These are phyloP conservation scores for Nettapus auritus DNA, from an alignment of 2,113 vertebrate genomes.

Conservation along the genomic window DNA sequence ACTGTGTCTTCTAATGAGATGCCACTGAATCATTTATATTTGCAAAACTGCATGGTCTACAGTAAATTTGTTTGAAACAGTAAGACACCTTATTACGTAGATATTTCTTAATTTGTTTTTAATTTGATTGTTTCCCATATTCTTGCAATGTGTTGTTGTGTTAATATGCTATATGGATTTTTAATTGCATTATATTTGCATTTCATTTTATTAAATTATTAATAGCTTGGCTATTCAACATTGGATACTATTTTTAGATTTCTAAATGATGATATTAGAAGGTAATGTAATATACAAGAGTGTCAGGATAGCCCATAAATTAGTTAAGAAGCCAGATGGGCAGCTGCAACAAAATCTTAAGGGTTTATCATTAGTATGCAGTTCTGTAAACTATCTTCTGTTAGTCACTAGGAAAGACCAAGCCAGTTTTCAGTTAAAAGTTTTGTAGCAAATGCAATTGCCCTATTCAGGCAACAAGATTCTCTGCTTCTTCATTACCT, in stretches of 20 bases:
- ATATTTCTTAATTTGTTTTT: not conserved
- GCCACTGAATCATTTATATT: not conserved
- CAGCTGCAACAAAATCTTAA: not conserved
- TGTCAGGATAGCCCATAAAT: constrained; percentile 35
- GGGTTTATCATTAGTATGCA: not conserved
- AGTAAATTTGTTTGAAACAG: not conserved
- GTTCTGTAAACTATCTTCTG: not conserved
- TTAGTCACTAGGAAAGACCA: not conserved
- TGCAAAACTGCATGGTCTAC: not conserved
- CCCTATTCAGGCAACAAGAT: not conserved
- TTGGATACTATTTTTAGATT: constrained; percentile 18
- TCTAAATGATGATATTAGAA: constrained; percentile 27
- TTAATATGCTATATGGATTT: not conserved
- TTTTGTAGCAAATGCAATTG: not conserved
- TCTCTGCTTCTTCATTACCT: not conserved
- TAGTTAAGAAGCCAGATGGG: constrained; percentile 40
- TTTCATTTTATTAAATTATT: constrained; percentile 27
- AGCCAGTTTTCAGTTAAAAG: not conserved
- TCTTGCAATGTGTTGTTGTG: not conserved
- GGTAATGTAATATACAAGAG: constrained; percentile 45
- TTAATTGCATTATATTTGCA: not conserved
- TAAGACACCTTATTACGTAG: not conserved
- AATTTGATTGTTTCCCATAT: not conserved
- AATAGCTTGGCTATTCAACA: not conserved
- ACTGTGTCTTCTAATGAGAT: not conserved